phyloP scores from a whole-genome alignment of 1,140 invertebrate genomes.

The Forficula auricularia region DNA sequence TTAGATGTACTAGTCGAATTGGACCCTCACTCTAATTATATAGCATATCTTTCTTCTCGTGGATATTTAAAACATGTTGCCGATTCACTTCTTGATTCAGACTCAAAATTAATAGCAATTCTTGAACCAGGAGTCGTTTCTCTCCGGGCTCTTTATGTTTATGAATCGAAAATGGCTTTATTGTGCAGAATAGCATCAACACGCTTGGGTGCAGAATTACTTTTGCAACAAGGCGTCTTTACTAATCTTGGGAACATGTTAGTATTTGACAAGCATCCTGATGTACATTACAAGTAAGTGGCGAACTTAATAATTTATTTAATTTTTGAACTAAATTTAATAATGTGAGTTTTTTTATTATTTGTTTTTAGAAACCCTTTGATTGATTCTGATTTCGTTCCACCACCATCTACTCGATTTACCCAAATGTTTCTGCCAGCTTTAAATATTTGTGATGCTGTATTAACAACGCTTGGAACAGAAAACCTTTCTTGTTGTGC shows the following conservation, averaged over 20 bases:
- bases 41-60: conserved; percentile 51
- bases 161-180: conserved; percentile 73
- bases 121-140: conserved; percentile 49
- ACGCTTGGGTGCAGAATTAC: conserved; percentile 49
- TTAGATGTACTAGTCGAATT: conserved; percentile 61
- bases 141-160: conserved; percentile 63
- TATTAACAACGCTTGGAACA: conserved; percentile 62
- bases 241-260: conserved; percentile 53
- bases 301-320: background rate
- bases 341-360: no score
- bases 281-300: conserved; percentile 18
- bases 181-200: conserved; percentile 54
- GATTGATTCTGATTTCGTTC: conserved; percentile 29
- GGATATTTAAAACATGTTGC: conserved; percentile 74
- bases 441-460: conserved; percentile 56
- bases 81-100: conserved; percentile 56
- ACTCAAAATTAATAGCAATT: conserved; percentile 47
- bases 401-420: conserved; percentile 45
- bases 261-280: conserved; percentile 61
- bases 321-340: background rate
- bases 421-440: conserved; percentile 64
- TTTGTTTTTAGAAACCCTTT: background rate
- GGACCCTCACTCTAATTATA: conserved; percentile 53
- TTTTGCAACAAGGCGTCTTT: conserved; percentile 57
- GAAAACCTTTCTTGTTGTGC: conserved; percentile 62